Conservation (phyloP, 2,888 invertebrate genomes). For the Synergus gifuensis region DNA sequence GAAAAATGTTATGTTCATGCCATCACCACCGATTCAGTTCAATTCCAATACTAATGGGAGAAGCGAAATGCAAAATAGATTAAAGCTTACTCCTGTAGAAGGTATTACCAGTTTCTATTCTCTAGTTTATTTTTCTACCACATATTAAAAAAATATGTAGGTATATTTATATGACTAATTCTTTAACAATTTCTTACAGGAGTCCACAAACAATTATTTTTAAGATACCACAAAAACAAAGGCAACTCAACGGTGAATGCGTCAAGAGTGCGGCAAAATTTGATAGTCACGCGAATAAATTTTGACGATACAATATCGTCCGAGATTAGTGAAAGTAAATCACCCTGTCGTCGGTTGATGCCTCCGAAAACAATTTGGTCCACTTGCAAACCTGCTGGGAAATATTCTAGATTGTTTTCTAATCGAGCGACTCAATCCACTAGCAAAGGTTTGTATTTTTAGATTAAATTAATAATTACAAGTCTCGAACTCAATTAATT, state of each 20-base stretch:
- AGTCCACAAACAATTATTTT: constrained; percentile 62
- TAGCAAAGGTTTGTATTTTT: constrained; percentile 49
- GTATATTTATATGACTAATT: constrained; percentile 10
- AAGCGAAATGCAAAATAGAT: constrained; percentile 59
- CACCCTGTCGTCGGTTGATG: constrained; percentile 37
- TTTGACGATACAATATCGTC: constrained; percentile 57
- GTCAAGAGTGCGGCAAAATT: constrained; percentile 57
- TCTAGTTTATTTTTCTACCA: background rate
- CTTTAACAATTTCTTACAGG: constrained; percentile 48
- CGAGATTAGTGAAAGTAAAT: constrained; percentile 49
- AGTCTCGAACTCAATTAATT: no score
- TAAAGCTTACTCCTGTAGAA: constrained; percentile 71
- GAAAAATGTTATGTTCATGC: constrained; percentile 64
- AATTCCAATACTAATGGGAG: constrained; percentile 56
- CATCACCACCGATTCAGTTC: constrained; percentile 68
- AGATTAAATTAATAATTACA: no score
- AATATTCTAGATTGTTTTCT: constrained; percentile 70
- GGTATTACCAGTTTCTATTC: constrained; percentile 49
- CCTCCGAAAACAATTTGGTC: constrained; percentile 48
- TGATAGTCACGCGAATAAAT: constrained; percentile 57
- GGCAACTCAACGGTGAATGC: constrained; percentile 45
- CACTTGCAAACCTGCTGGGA: constrained; percentile 57
- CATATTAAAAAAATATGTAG: background rate
- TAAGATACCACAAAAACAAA: constrained; percentile 59
- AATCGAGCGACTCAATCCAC: constrained; percentile 41